Percentiles rank a stretch among this genome's conserved stretches.
Conservation (phyloP, 1,140 invertebrate species). For the Bathynomus jamesi region DNA sequence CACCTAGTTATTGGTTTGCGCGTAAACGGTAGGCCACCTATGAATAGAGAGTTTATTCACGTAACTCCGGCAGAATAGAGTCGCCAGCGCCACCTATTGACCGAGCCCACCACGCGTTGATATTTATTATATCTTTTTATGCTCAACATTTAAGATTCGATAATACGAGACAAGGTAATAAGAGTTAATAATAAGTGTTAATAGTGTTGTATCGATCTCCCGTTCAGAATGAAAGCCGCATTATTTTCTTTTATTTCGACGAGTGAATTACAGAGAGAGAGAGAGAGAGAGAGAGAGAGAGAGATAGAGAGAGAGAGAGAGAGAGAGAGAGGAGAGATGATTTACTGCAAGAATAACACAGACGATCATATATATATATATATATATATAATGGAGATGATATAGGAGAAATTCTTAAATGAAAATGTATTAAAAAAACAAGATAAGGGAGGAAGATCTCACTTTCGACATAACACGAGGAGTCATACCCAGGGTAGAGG, state of each 20-base stretch:
- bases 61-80: neutral
- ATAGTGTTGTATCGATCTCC: neutral
- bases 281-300: too few species aligned
- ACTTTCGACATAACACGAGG: too few species aligned
- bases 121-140: neutral
- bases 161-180: neutral
- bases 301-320: too few species aligned
- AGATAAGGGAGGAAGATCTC: too few species aligned
- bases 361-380: neutral
- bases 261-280: neutral
- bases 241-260: neutral
- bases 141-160: neutral
- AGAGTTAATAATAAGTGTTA: neutral
- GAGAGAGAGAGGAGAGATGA: neutral
- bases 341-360: neutral
- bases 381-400: constrained; percentile 3
- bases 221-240: neutral
- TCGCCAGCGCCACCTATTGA: neutral
- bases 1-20: neutral
- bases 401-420: too few species aligned
- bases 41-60: neutral
- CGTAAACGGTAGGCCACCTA: neutral
- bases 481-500: too few species aligned
- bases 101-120: neutral
- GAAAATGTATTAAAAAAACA: too few species aligned